These are phyloP conservation scores for Drosophila diplacantha DNA, from an alignment of 2,888 invertebrate species.

Conservation along the genomic window DNA sequence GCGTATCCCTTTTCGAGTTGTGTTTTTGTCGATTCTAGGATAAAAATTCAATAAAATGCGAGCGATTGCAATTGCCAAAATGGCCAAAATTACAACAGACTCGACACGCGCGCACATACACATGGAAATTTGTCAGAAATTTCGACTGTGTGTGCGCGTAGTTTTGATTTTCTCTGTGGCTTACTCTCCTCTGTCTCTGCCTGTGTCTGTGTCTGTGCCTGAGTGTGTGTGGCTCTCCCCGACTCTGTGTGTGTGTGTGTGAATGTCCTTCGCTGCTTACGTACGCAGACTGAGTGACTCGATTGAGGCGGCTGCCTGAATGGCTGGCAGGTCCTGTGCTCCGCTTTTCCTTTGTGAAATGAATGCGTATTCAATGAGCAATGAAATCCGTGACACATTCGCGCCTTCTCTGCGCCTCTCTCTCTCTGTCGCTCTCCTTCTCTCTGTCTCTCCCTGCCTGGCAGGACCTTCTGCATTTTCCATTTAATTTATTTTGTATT, in stretches of 20 bases:
- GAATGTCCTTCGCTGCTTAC: slow-evolving; percentile 72
- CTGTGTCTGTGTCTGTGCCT: slow-evolving; percentile 26
- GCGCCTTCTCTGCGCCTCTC: slow-evolving; percentile 50
- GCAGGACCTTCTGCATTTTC: slow-evolving; percentile 55
- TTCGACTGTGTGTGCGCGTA: slow-evolving; percentile 65
- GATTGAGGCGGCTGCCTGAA: slow-evolving; percentile 68
- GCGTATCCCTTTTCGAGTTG: slow-evolving; percentile 35
- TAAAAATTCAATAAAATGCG: slow-evolving; percentile 73
- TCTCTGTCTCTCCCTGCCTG: slow-evolving; percentile 1
- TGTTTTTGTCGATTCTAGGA: slow-evolving; percentile 37
- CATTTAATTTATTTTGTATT: slow-evolving; percentile 74
- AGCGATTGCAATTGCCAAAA: slow-evolving; percentile 67
- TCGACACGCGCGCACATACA: slow-evolving; percentile 24
- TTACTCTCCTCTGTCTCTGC: slow-evolving; percentile 48
- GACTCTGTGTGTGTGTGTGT: slow-evolving; percentile 17
- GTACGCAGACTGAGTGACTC: slow-evolving; percentile 74
- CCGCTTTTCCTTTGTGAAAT: slow-evolving; percentile 55
- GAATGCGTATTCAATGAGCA: slow-evolving; percentile 73
- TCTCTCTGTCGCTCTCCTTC: slow-evolving; percentile 11
- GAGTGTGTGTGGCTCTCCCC: slow-evolving; percentile 21
- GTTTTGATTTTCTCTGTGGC: slow-evolving; percentile 73
- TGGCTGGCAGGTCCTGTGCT: slow-evolving; percentile 51
- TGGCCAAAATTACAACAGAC: slow-evolving; percentile 59
- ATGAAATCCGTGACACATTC: slow-evolving; percentile 74
- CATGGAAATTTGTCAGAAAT: slow-evolving; percentile 52